Conservation (phyloP, 2,888 invertebrate species). For the Polydrusus tereticollis region DNA sequence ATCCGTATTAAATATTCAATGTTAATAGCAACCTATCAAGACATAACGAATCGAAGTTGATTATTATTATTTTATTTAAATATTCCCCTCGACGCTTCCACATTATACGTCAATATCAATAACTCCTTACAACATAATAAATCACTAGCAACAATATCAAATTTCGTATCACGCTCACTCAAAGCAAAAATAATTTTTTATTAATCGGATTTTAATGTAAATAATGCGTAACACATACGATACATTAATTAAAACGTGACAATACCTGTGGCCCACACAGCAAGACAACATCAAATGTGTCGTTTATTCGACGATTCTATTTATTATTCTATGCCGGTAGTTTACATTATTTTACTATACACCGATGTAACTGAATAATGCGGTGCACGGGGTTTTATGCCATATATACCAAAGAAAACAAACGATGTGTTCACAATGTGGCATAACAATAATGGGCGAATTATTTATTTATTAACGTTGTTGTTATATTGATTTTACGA, state of each 20-base stretch:
- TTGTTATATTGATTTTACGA: no score
- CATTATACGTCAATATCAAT: constrained; percentile 36
- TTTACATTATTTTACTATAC: constrained; percentile 35
- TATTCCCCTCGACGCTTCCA: constrained; percentile 37
- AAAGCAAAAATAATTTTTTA: constrained; percentile 43
- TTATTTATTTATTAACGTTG: no score
- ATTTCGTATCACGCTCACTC: constrained; percentile 35
- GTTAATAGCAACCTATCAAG: constrained; percentile 3
- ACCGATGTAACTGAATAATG: constrained; percentile 17
- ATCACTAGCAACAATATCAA: constrained; percentile 39
- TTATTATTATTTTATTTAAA: constrained; percentile 33
- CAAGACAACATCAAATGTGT: constrained; percentile 13
- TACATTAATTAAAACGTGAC: constrained; percentile 44
- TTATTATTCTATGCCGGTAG: constrained; percentile 30
- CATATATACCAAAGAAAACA: no score
- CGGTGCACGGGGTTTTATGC: no score
- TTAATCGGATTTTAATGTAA: constrained; percentile 46
- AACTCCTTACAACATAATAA: constrained; percentile 32
- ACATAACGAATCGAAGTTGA: not conserved
- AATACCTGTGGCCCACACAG: constrained; percentile 17
- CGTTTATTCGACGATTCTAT: constrained; percentile 33
- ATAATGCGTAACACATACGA: constrained; percentile 42
- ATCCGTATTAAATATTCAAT: not conserved
- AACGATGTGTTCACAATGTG: no score
- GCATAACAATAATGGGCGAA: no score